These are phyloP conservation scores for Caenorhabditis zanzibari DNA, from an alignment of 2,888 invertebrate species.

Conservation along the genomic window DNA sequence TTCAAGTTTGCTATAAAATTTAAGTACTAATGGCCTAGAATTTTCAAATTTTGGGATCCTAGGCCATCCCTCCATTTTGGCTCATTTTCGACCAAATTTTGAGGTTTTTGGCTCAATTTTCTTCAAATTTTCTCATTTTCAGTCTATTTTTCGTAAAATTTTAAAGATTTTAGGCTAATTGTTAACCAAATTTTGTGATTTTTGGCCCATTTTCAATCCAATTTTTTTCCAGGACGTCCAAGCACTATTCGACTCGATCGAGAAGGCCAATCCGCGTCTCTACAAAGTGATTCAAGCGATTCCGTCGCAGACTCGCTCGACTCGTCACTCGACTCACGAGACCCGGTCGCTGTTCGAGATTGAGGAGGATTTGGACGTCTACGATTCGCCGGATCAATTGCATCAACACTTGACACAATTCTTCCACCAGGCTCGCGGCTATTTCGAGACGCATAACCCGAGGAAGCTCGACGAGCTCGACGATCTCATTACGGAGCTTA, in stretches of 20 bases:
- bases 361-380: slow-evolving; percentile 43
- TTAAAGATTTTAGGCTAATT: background rate
- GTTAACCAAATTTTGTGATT: too few relatives aligned
- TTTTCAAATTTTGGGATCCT: background rate
- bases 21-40: background rate
- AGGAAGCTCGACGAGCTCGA: slow-evolving; percentile 56
- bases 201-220: background rate
- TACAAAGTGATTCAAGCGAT: slow-evolving; percentile 46
- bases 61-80: background rate
- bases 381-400: slow-evolving; percentile 20
- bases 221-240: slow-evolving; percentile 45
- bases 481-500: slow-evolving; percentile 50
- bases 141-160: background rate
- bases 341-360: slow-evolving; percentile 10
- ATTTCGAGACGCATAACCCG: slow-evolving; percentile 42
- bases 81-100: too few relatives aligned
- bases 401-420: slow-evolving; percentile 28
- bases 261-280: slow-evolving; percentile 55
- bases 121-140: background rate
- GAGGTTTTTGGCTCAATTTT: background rate
- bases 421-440: slow-evolving; percentile 46
- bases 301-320: slow-evolving; percentile 26
- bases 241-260: slow-evolving; percentile 60
- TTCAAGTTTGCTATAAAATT: background rate
- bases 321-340: slow-evolving; percentile 25